Percentiles rank a stretch among this genome's conserved stretches.
phyloP scores from a whole-genome alignment of 2,888 invertebrate species.

The Clepsis dumicolana region DNA sequence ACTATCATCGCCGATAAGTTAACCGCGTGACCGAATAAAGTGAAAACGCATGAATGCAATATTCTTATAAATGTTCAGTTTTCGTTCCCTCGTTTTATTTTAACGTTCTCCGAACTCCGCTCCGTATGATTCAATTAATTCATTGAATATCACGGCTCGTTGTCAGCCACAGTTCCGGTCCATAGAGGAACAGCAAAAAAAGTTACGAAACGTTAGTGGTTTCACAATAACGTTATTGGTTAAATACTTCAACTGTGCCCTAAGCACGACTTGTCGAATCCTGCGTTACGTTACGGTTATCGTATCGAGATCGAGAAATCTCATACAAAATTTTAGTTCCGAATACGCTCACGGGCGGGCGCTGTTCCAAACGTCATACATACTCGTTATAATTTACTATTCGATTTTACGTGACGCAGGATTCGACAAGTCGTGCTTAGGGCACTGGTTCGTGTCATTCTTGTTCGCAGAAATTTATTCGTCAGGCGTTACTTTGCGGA shows the following conservation, averaged over 20 bases:
- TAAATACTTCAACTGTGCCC: not conserved
- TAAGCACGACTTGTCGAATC: too few relatives aligned
- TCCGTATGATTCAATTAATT: constrained; percentile 43
- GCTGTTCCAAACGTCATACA: too few relatives aligned
- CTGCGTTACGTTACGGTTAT: too few relatives aligned
- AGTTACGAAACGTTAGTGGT: constrained; percentile 14
- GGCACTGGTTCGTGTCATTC: too few relatives aligned
- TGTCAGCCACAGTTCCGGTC: constrained; percentile 37
- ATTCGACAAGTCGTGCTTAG: too few relatives aligned
- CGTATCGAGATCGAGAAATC: too few relatives aligned
- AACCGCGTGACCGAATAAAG: constrained; percentile 31
- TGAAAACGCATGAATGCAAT: constrained; percentile 31
- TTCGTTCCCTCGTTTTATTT: constrained; percentile 29
- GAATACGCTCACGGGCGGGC: too few relatives aligned
- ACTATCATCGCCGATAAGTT: constrained; percentile 18
- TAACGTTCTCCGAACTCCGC: constrained; percentile 33
- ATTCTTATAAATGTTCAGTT: constrained; percentile 32
- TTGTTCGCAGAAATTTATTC: too few relatives aligned
- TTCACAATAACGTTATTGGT: constrained; percentile 12
- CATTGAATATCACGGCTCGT: constrained; percentile 37
- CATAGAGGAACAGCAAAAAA: constrained; percentile 8
- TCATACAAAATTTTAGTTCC: too few relatives aligned
- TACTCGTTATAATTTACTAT: too few relatives aligned
- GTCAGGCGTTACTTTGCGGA: too few relatives aligned
- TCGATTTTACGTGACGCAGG: too few relatives aligned